Conservation (phyloP, 2,113 vertebrate species). For the Micromys minutus region DNA sequence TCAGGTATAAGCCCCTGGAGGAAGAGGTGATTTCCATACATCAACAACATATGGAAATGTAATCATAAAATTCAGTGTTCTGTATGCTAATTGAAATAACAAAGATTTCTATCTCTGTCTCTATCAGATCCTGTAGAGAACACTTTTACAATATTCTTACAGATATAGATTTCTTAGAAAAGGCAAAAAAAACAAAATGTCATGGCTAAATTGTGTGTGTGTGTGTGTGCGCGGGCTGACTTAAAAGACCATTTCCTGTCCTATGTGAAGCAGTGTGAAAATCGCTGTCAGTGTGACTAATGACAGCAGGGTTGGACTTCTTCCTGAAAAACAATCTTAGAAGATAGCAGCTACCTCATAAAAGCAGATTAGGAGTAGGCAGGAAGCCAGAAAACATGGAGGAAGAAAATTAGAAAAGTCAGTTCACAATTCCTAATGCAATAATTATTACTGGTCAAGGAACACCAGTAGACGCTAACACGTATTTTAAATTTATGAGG, state of each 20-base stretch:
- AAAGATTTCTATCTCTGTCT: background rate
- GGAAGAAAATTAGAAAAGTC: constrained; percentile 40
- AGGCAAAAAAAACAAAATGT: background rate
- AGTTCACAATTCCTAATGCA: background rate
- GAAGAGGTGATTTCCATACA: background rate
- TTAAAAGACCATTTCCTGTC: background rate
- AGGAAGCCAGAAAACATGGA: constrained; percentile 17
- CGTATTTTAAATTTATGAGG: background rate
- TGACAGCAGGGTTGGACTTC: background rate
- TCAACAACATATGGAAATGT: background rate
- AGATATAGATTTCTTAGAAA: constrained; percentile 23
- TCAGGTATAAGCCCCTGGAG: no score
- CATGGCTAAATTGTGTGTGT: background rate
- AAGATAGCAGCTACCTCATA: background rate
- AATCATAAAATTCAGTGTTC: background rate
- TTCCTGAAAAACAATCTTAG: background rate
- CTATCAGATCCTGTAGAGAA: background rate
- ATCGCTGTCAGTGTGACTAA: background rate
- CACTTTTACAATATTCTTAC: background rate
- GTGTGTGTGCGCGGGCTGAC: background rate
- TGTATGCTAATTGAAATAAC: background rate
- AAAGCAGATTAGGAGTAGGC: background rate
- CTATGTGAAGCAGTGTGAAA: background rate
- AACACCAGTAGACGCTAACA: background rate
- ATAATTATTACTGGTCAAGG: background rate